Conservation (phyloP, 1,140 invertebrate species). For the Zaprionus africanus region DNA sequence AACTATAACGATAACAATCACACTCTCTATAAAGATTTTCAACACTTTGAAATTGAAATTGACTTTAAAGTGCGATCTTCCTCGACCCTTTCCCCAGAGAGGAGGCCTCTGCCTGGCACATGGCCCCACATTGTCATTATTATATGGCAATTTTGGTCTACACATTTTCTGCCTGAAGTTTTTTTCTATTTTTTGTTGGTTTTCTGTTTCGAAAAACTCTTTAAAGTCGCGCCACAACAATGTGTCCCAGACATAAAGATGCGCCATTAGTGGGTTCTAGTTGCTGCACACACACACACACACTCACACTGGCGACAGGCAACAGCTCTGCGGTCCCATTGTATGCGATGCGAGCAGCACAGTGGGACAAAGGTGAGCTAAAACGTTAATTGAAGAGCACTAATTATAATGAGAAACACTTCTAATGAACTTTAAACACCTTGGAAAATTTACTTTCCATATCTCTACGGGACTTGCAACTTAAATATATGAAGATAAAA, state of each 20-base stretch:
- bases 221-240: constrained; percentile 69
- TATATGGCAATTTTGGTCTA: constrained; percentile 2
- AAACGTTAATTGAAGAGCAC: not conserved
- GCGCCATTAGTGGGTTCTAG: constrained; percentile 51
- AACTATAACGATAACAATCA: not conserved
- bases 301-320: constrained; percentile 1
- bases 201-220: constrained; percentile 47
- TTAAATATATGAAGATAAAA: no score
- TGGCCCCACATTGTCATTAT: not conserved
- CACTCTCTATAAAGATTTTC: not conserved
- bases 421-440: no score
- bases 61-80: not conserved
- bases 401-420: no score
- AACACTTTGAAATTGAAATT: not conserved
- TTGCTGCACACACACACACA: constrained; percentile 13
- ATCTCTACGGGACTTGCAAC: no score
- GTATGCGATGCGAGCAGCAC: constrained; percentile 7
- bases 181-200: constrained; percentile 8
- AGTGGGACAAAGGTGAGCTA: not conserved
- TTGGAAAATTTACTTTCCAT: no score
- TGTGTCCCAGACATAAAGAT: constrained; percentile 57
- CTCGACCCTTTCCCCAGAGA: not conserved
- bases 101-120: not conserved
- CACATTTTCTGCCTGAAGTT: constrained; percentile 15
- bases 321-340: constrained; percentile 25